phyloP scores from a whole-genome alignment of 2,888 invertebrate genomes.

The Philonicus albiceps region DNA sequence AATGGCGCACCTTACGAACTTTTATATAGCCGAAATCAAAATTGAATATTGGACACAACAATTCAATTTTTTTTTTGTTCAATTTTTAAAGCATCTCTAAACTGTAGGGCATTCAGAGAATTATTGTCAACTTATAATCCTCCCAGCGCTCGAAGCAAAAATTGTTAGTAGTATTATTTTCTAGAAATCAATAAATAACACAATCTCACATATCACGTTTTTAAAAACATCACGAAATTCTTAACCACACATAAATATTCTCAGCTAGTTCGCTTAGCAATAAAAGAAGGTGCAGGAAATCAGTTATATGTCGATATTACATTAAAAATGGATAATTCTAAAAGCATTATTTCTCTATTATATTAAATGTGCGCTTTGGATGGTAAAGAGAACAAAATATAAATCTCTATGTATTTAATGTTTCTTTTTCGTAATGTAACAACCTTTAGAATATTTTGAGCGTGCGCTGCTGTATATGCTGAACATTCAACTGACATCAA shows the following conservation, averaged over 20 bases:
- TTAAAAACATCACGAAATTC: neutral
- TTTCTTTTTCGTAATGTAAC: neutral
- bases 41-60: neutral
- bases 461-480: conserved; percentile 1
- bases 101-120: neutral
- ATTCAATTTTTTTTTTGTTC: too few species aligned
- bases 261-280: neutral
- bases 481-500: neutral
- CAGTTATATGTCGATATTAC: neutral
- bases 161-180: neutral
- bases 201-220: neutral
- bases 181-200: neutral
- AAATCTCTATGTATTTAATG: neutral
- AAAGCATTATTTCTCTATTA: neutral
- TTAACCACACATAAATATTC: neutral
- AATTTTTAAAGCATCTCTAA: neutral
- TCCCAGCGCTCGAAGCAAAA: neutral
- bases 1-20: neutral
- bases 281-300: neutral
- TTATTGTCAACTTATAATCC: neutral
- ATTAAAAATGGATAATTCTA: neutral
- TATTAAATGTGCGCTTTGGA: neutral
- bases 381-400: neutral
- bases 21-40: neutral
- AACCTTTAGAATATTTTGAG: conserved; percentile 23